phyloP scores from a whole-genome alignment of 1,140 invertebrate genomes.

The Popillia japonica region DNA sequence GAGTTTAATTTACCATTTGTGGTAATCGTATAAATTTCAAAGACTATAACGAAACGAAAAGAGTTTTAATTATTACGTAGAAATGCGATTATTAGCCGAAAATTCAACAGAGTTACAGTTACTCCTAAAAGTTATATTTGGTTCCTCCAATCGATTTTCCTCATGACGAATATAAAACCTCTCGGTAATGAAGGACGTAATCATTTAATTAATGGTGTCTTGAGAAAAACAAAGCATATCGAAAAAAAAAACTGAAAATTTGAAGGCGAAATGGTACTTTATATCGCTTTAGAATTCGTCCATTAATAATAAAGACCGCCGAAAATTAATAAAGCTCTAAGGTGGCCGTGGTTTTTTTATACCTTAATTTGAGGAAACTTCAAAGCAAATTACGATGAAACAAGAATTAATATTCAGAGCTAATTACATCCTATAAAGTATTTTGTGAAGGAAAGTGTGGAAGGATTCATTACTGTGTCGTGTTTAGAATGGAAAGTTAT shows the following conservation, averaged over 20 bases:
- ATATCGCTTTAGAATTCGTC: neutral
- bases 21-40: too few relatives aligned
- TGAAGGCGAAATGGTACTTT: neutral
- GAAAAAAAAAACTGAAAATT: neutral
- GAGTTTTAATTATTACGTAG: too few relatives aligned
- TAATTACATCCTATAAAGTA: neutral
- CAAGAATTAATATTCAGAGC: constrained; percentile 1
- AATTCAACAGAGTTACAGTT: too few relatives aligned
- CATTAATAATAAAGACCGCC: neutral
- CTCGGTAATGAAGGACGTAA: neutral
- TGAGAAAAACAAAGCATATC: neutral
- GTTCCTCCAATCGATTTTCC: too few relatives aligned
- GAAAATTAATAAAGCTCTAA: neutral
- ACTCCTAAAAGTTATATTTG: too few relatives aligned
- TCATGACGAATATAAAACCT: neutral
- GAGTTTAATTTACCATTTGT: too few relatives aligned
- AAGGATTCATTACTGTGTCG: neutral
- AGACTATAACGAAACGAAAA: too few relatives aligned
- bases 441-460: neutral
- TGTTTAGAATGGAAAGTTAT: too few relatives aligned
- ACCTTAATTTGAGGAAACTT: neutral
- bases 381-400: neutral
- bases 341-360: neutral
- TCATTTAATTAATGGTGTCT: neutral
- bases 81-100: too few relatives aligned